Conservation (phyloP, 2,797 vertebrate species). For the Varecia variegata region DNA sequence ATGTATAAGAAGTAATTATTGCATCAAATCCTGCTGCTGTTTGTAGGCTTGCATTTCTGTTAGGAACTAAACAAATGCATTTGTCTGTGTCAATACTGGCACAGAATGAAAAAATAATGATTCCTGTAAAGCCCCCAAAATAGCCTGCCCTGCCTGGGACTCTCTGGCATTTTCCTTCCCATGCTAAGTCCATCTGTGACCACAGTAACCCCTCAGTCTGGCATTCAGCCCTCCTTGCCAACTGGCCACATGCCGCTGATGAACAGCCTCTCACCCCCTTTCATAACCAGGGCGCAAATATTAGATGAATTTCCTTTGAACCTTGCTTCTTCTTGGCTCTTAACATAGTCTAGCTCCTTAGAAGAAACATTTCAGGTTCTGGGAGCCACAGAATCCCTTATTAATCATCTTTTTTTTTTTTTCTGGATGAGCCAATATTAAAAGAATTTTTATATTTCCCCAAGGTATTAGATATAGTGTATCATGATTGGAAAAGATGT, state of each 20-base stretch:
- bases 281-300: slow-evolving; percentile 60
- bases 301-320: slow-evolving; percentile 80
- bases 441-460: slow-evolving; percentile 58
- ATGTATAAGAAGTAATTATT: neutral
- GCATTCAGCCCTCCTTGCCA: slow-evolving; percentile 64
- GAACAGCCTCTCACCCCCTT: slow-evolving; percentile 35
- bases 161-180: slow-evolving; percentile 44
- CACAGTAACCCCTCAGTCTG: slow-evolving; percentile 48
- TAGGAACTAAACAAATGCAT: neutral
- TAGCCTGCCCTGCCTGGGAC: slow-evolving; percentile 43
- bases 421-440: slow-evolving; percentile 24
- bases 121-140: slow-evolving; percentile 62
- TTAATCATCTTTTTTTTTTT: slow-evolving; percentile 58
- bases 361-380: slow-evolving; percentile 53
- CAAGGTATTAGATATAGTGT: slow-evolving; percentile 42
- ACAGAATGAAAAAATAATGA: slow-evolving; percentile 55
- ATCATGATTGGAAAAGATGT: slow-evolving; percentile 37
- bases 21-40: neutral
- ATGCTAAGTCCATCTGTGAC: slow-evolving; percentile 65
- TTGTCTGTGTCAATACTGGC: slow-evolving; percentile 31
- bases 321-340: slow-evolving; percentile 62
- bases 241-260: slow-evolving; percentile 54
- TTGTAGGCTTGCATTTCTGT: neutral
- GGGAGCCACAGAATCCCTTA: slow-evolving; percentile 56
- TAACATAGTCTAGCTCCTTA: slow-evolving; percentile 34